Conservation (phyloP, 2,113 vertebrate species). For the Zapus hudsonius region DNA sequence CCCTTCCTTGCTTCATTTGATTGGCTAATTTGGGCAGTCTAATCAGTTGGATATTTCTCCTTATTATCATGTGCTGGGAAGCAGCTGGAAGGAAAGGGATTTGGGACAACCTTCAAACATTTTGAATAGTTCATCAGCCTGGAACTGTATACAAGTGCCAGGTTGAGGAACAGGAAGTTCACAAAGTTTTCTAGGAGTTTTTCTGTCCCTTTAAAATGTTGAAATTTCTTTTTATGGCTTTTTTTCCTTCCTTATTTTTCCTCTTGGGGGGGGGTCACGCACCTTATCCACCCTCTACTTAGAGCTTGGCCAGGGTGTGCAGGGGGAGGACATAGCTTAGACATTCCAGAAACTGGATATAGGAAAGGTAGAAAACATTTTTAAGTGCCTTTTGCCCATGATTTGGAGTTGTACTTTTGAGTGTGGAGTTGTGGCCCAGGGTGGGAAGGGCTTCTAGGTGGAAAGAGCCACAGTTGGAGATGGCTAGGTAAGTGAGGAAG, state of each 20-base stretch:
- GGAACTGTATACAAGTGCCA: background rate
- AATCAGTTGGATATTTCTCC: constrained; percentile 79
- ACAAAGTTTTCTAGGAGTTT: background rate
- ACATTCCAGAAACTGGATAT: constrained; percentile 3
- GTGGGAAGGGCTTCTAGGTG: background rate
- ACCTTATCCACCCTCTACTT: constrained; percentile 8
- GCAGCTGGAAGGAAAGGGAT: constrained; percentile 55
- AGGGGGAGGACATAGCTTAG: background rate
- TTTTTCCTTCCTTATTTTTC: background rate
- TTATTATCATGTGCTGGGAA: constrained; percentile 70
- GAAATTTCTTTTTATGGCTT: constrained; percentile 4
- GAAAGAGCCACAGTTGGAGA: background rate
- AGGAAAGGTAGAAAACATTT: constrained; percentile 73
- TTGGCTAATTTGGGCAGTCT: constrained; percentile 62
- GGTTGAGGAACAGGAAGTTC: background rate
- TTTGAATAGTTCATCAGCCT: background rate
- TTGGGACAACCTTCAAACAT: constrained; percentile 72
- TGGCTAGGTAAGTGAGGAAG: background rate
- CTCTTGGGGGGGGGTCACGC: background rate
- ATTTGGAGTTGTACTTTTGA: constrained; percentile 75
- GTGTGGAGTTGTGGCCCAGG: constrained; percentile 4
- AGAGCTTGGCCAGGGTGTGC: background rate
- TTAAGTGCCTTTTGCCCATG: constrained; percentile 80
- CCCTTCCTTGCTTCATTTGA: constrained; percentile 72
- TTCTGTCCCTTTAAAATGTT: background rate